Percentiles rank a stretch among this genome's conserved stretches.
Conservation (phyloP, 2,888 invertebrate species). For the Nesidiocoris tenuis region DNA sequence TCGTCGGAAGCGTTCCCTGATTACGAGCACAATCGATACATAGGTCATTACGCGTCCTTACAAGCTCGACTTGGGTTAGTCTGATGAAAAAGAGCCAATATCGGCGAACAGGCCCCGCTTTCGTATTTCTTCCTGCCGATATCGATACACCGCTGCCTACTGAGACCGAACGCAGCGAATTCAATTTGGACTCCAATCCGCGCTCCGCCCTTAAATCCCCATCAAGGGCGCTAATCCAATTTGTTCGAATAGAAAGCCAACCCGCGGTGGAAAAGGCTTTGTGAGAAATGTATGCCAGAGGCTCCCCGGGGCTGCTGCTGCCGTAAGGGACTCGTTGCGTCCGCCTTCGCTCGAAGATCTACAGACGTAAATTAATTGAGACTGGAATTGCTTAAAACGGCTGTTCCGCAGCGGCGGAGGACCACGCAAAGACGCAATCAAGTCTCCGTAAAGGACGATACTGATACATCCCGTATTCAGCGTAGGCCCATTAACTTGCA, state of each 20-base stretch:
- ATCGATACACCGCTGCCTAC: not conserved
- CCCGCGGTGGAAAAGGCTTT: not conserved
- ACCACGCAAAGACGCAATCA: not conserved
- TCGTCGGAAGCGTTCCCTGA: no score
- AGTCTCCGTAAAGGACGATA: not conserved
- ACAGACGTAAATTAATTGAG: not conserved
- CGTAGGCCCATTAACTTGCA: no score
- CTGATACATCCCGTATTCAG: no score
- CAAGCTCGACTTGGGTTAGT: not conserved
- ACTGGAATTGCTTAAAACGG: not conserved
- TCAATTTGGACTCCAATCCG: slow-evolving; percentile 20
- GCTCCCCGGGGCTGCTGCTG: not conserved
- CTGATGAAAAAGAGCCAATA: not conserved
- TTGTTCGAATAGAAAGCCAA: not conserved
- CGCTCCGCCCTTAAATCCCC: slow-evolving; percentile 4
- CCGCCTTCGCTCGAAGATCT: not conserved
- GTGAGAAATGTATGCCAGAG: not conserved
- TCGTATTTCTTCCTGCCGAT: not conserved
- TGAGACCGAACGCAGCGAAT: not conserved
- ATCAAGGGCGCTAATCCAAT: slow-evolving; percentile 9
- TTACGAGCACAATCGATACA: no score
- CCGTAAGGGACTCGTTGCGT: not conserved
- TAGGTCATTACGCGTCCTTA: no score
- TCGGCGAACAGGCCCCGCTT: not conserved
- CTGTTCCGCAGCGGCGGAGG: not conserved